Base-by-base conservation (phyloP, 2,888 invertebrate genomes). In the Hirtodrosophila trivittata region DNA sequence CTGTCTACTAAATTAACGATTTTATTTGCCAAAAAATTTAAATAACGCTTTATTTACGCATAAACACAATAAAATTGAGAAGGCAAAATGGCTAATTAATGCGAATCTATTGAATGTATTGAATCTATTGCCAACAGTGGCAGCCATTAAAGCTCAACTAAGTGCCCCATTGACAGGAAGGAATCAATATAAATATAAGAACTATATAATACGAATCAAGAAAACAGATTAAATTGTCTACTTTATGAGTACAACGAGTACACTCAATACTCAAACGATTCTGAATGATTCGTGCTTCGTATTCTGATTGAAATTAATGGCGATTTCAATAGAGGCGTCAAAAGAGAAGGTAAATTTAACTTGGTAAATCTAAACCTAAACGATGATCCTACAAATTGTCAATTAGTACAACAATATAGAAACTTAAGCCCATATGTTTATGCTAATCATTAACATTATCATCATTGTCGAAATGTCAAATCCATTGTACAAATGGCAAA, bases 41-140 rank as follows among this genome's bases (percentile, higher is more conserved):
- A 58, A 74, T 74, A 74, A 66, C 63, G 63, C 45, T 73, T 58
- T 63, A 76, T 66, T 66, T 57, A 58, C 50, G 56, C 69, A 78
- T 82, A 75, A 77, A 72, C 58, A 69, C 51, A 71, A 67, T 84
- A 64, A 78, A 84, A 65, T 18, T 70, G 66, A 49, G 43, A 50
- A 56, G 58, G 13, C 51, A 50, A 67, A 47, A 85, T 77, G 66
- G 55, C 55, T 70, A 75, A 63, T 66, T 82, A 69, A 84, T 81
- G 77, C 71, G 63, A 70, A 70, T 60, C 33, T 59, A 45, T 64
- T 30, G 10, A 43, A 16, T 47, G 26, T 7, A n/a, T 21, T 21
- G 3, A 21, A 21, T 2, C 18, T 3, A 21, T 5, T 35, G 35
- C 10, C 64, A 70, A 64, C 80, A 54, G 81, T 84, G 84, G 84